Evolutionary conservation across 1,140 invertebrate species (phyloP).

Genomic region (Pogonus chalceus): DNA sequence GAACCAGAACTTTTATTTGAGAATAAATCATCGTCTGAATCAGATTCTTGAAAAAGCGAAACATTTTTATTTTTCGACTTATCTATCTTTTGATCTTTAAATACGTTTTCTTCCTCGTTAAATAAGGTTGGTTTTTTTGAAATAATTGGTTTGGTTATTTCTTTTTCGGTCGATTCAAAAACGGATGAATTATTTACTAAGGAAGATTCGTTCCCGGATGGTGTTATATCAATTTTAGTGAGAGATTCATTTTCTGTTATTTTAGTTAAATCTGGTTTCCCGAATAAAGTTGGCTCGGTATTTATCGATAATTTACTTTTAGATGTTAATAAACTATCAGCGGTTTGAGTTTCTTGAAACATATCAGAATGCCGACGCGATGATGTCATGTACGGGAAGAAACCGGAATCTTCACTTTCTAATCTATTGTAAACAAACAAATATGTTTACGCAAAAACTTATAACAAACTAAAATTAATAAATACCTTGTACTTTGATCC

Average conservation of each 20-base stretch:
- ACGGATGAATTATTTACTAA: background rate
- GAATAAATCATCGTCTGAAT: constrained; percentile 3
- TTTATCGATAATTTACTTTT: constrained; percentile 10
- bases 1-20: background rate
- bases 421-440: constrained; percentile 13
- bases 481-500: constrained; percentile 17
- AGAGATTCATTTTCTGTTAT: background rate
- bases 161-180: background rate
- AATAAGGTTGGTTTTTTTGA: background rate
- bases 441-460: background rate
- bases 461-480: constrained; percentile 8
- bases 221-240: background rate
- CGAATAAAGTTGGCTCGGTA: constrained; percentile 2
- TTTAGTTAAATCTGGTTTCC: background rate
- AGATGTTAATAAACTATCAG: constrained; percentile 19
- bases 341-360: constrained; percentile 17
- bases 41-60: background rate
- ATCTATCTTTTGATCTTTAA: background rate
- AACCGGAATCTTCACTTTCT: constrained; percentile 16
- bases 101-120: background rate
- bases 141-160: background rate
- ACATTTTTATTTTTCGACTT: background rate
- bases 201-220: background rate
- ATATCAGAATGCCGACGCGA: constrained; percentile 18
- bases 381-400: constrained; percentile 17